phyloP scores from a whole-genome alignment of 2,797 vertebrate species.

The Simalia tracyae region DNA sequence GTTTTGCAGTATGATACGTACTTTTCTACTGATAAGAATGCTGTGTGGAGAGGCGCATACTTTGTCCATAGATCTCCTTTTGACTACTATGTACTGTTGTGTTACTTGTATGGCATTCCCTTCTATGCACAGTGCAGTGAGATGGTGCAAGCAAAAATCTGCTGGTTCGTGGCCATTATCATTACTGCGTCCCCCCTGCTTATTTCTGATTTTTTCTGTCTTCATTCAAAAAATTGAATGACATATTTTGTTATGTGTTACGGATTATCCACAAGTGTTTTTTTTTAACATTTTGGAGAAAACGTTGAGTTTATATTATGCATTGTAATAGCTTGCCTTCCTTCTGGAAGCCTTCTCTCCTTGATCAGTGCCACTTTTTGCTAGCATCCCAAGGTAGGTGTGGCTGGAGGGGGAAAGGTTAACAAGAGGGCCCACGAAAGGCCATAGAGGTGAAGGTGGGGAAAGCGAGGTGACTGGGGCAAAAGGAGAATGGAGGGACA shows the following conservation, averaged over 20 bases:
- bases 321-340: no score
- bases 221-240: not conserved
- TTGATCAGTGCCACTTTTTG: not conserved
- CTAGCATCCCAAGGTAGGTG: no score
- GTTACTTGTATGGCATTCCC: accelerated
- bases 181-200: accelerated
- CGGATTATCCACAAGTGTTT: not conserved
- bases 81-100: not conserved
- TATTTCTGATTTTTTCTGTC: no score
- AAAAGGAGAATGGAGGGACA: not conserved
- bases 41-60: not conserved
- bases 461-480: not conserved
- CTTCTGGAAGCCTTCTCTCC: no score
- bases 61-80: not conserved
- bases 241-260: not conserved
- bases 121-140: not conserved
- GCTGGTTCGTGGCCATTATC: no score
- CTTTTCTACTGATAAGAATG: no score
- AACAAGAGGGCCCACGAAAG: not conserved
- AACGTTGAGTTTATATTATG: not conserved
- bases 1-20: not conserved
- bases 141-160: not conserved
- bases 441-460: not conserved
- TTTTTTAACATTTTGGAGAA: not conserved
- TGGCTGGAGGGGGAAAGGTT: not conserved